A percentile compares a stretch with the other conserved stretches of the same genome.
Conservation (phyloP, 2,797 vertebrate species). For the Parauchenoglanis ngamensis region DNA sequence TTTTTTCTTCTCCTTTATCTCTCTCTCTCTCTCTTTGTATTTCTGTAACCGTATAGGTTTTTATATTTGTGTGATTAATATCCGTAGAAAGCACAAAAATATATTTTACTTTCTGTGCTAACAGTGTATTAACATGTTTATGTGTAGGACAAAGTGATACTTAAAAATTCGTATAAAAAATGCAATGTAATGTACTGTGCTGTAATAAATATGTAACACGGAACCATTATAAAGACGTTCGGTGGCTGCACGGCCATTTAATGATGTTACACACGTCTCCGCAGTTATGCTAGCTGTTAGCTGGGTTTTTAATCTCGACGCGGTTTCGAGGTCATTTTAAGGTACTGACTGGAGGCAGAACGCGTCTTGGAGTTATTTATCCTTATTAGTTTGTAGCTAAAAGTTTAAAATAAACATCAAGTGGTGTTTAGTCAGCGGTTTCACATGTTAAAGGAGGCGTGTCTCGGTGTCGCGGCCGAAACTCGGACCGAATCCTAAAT, state of each 20-base stretch:
- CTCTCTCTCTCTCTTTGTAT: not conserved
- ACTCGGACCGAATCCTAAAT: not conserved
- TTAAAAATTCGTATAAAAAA: too few relatives aligned
- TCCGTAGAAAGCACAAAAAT: not conserved
- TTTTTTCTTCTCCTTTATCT: too few relatives aligned
- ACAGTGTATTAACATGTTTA: not conserved
- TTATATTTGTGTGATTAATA: not conserved
- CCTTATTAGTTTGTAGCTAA: not conserved
- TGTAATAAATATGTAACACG: not conserved
- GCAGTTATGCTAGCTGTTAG: conserved; percentile 1
- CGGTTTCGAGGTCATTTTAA: conserved; percentile 10
- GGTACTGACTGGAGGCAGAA: not conserved
- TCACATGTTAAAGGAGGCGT: not conserved
- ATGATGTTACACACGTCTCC: not conserved
- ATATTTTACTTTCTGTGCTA: not conserved
- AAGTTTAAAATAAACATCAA: not conserved
- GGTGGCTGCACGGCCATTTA: not conserved
- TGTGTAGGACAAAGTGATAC: not conserved
- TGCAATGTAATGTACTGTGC: not conserved
- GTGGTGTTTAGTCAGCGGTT: not conserved
- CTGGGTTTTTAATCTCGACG: not conserved
- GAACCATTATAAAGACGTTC: conserved; percentile 12
- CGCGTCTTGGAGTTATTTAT: not conserved
- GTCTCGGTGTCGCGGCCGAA: not conserved
- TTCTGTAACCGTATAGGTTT: too few relatives aligned